Conservation (phyloP, 2,888 invertebrate species). For the Leptinotarsa juncta region DNA sequence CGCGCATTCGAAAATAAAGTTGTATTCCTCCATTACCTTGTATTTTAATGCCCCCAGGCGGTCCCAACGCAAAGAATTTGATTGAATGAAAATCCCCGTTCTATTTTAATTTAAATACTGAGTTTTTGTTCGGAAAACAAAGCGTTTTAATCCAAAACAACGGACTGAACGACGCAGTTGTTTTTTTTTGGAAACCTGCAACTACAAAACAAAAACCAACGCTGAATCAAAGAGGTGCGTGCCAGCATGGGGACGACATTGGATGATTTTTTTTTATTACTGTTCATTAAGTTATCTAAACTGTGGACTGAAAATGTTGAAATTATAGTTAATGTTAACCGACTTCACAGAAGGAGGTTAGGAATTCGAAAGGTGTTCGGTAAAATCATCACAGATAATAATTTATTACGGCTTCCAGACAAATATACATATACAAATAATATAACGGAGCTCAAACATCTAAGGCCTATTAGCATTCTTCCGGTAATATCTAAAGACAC, state of each 20-base stretch:
- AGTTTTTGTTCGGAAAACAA: constrained; percentile 22
- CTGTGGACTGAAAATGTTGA: no score
- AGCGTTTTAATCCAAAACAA: constrained; percentile 25
- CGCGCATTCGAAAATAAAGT: constrained; percentile 20
- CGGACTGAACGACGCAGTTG: not conserved
- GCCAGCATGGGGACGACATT: not conserved
- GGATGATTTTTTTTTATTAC: not conserved
- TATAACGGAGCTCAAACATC: no score
- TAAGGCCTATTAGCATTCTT: no score
- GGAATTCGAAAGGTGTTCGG: no score
- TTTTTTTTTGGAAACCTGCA: constrained; percentile 12
- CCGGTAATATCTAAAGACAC: no score
- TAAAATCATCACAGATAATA: no score
- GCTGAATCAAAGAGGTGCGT: not conserved
- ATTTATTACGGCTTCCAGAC: no score
- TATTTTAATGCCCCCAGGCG: constrained; percentile 33
- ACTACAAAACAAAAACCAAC: not conserved
- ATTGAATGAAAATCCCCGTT: constrained; percentile 41
- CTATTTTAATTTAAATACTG: constrained; percentile 39
- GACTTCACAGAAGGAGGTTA: no score
- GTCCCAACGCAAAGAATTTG: constrained; percentile 33
- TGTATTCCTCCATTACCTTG: constrained; percentile 30
- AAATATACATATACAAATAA: no score
- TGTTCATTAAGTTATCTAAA: no score
- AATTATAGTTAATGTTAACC: no score